phyloP scores from a whole-genome alignment of 2,797 vertebrate species.

The Sciurus carolinensis region DNA sequence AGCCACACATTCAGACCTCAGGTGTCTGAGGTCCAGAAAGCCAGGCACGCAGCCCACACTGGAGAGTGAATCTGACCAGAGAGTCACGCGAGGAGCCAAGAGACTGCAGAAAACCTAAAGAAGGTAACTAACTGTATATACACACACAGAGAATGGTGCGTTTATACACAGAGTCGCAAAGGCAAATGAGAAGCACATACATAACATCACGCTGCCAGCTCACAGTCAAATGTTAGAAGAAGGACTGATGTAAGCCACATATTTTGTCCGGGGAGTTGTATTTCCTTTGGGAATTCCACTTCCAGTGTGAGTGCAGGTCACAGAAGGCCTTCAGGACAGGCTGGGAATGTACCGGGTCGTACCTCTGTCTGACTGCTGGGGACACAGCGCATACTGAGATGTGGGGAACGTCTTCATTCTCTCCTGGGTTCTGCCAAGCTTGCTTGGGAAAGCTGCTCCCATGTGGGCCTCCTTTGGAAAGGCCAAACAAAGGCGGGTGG shows the following conservation, averaged over 20 bases:
- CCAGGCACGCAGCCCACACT: rapidly evolving
- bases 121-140: not conserved
- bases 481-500: no score
- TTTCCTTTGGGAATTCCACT: not conserved
- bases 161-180: rapidly evolving
- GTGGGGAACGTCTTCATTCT: not conserved
- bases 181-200: rapidly evolving
- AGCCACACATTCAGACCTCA: rapidly evolving
- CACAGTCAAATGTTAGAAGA: rapidly evolving
- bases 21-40: not conserved
- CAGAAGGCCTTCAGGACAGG: not conserved
- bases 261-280: not conserved
- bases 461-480: not conserved
- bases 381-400: rapidly evolving
- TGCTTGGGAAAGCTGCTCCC: not conserved
- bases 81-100: not conserved
- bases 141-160: no score
- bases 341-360: not conserved
- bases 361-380: not conserved
- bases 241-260: rapidly evolving
- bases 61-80: not conserved
- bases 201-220: rapidly evolving
- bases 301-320: not conserved
- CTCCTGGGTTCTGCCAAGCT: not conserved
- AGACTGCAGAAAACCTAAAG: not conserved